Conservation (phyloP, 2,888 invertebrate species). For the Kuschelorhynchus macadamiae region DNA sequence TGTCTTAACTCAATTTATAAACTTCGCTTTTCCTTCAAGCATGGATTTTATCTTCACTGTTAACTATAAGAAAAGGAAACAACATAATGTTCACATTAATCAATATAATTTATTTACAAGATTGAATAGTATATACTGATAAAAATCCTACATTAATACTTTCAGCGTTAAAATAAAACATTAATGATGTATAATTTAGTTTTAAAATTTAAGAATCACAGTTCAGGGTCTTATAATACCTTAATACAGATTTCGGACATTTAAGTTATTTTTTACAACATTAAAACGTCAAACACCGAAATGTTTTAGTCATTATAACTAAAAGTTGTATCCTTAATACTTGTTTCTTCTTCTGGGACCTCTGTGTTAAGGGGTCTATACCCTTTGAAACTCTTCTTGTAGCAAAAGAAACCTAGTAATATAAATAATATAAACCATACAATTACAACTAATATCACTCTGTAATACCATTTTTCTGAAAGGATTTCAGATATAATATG, state of each 20-base stretch:
- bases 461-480: constrained; percentile 62
- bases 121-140: background rate
- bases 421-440: constrained; percentile 47
- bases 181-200: constrained; percentile 9
- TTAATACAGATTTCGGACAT: background rate
- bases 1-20: too few relatives aligned
- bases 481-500: constrained; percentile 52
- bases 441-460: constrained; percentile 55
- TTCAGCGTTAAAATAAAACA: background rate
- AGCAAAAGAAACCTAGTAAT: constrained; percentile 26
- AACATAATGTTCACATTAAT: too few relatives aligned
- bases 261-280: background rate
- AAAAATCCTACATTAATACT: background rate
- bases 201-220: constrained; percentile 30
- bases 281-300: background rate
- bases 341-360: constrained; percentile 58
- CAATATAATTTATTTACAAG: constrained; percentile 1
- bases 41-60: too few relatives aligned
- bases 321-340: constrained; percentile 62
- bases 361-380: constrained; percentile 38
- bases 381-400: constrained; percentile 18
- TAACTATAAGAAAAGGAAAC: too few relatives aligned
- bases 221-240: constrained; percentile 1
- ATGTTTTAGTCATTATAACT: constrained; percentile 50
- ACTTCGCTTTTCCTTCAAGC: too few relatives aligned